Evolutionary conservation across 2,797 vertebrate genomes (phyloP), one percentile per base, ranked within the genome.

Genomic region (Pipistrellus pygmaeus): DNA sequence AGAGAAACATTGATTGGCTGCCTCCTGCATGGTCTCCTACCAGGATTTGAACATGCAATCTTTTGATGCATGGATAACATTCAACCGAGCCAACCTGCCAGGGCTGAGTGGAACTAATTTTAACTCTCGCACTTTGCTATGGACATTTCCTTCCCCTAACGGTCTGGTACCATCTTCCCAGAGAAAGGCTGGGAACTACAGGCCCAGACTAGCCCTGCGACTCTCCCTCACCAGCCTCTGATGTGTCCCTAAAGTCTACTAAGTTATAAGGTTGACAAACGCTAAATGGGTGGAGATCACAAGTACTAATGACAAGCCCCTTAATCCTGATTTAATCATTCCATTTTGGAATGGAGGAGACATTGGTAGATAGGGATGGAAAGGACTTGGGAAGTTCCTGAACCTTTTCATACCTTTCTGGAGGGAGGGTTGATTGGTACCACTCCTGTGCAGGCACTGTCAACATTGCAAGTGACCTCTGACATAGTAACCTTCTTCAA

Each of bases 191-290:
- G 14, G 35, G 57, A 88, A 80, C 13, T 12, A 75, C 9, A 85
- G 89, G 88, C 57, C 5, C 25, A 66, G 51, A 62, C 20, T 35
- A 78, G 44, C 4, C 41, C 44, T 68, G 41, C 11, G 6, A 62
- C 35, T 46, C 25, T 62, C 23, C 51, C 51, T 86, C 83, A 35
- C 38, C 13, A 87, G 30, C 38, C 23, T 68, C 60, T 72, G 62
- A 60, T 3, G 13, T 62, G 27, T 32, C 8, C 30, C 32, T 72
- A 11, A 68, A 51, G 17, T 15, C 51, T 44, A 35, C 12, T 57
- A 88, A 90, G 68, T 81, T 72, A 77, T 5, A 12, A 38, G 77
- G 55, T 92, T 85, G 76, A 87, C 55, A 46, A 76, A 85, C 32
- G 44, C 27, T n/a, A 73, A 35, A 5, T 44, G 41, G 21, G 69